Base-by-base conservation (phyloP, 2,797 vertebrate species). In the Sebastes matsubarae region DNA sequence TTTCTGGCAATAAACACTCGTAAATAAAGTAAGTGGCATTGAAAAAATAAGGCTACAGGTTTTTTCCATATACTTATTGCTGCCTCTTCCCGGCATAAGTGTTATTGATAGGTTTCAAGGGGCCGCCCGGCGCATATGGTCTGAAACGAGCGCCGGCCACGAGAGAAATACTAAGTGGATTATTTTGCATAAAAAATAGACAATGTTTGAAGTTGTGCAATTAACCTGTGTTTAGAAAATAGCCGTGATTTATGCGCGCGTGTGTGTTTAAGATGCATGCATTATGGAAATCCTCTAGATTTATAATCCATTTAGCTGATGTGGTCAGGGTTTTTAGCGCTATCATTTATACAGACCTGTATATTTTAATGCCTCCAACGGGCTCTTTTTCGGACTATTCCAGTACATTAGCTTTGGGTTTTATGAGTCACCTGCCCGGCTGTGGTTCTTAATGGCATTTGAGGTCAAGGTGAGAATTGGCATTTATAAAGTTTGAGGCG, bases 281-380 rank as follows among this genome's bases (percentile, higher is more conserved):
- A 97, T 99, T 99, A 99, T 99, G 97, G 97, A 99, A 97, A 99
- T 99, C 83, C 90, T 81, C 84, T 97, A 97, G 98, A 99, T 99
- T 99, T 99, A 99, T 99, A 99, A 99, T 98, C 97, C 98, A 99
- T 99, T 99, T 99, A 97, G 97, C 97, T 98, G 97, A 98, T 99
- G 98, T 93, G 96, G 93, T 97, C 97, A 94, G 96, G 96, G 97
- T 97, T 97, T 97, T 97, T 97, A 99, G 97, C 96, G 96, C 96
- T 94, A 97, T 98, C 97, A 97, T 97, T 99, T 98, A 98, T 99
- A 97, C 97, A 94, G 96, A 95, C 96, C 95, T 96, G 97, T 97
- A 96, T 98, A 97, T 97, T 96, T 97, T 97, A 98, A 97, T 96
- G 96, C 93, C 95, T 95, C 94, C 95, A 96, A 96, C 95, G 93